These are phyloP conservation scores for Notothenia coriiceps DNA, from an alignment of 2,113 vertebrate genomes.

Conservation along the genomic window DNA sequence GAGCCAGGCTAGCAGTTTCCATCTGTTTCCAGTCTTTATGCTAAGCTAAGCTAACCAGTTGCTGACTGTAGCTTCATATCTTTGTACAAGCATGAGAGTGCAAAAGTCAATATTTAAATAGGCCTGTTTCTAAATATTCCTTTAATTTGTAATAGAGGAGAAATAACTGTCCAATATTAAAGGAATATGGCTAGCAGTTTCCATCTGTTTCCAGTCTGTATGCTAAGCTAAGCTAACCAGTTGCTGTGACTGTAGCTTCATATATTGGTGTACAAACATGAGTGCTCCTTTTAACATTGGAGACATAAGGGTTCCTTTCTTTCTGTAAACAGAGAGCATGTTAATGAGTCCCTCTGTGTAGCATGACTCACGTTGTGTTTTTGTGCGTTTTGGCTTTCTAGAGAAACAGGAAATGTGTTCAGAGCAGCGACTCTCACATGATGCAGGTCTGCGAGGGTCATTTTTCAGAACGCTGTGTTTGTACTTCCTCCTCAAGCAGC, in stretches of 20 bases:
- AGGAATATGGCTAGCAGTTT: too few species aligned
- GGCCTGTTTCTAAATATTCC: neutral
- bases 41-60: neutral
- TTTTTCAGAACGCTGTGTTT: slow-evolving; percentile 54
- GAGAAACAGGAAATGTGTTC: slow-evolving; percentile 40
- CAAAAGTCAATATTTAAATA: neutral
- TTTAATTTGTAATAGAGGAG: neutral
- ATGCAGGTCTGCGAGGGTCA: slow-evolving; percentile 36
- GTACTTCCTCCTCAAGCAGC: slow-evolving; percentile 69
- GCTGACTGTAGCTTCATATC: neutral
- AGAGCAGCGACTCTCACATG: slow-evolving; percentile 52
- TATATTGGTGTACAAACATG: too few species aligned
- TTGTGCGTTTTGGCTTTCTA: neutral
- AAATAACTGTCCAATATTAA: too few species aligned
- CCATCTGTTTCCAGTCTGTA: neutral
- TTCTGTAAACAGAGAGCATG: neutral
- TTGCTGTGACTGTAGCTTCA: too few species aligned
- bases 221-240: neutral
- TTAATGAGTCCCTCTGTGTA: neutral
- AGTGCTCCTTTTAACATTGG: too few species aligned
- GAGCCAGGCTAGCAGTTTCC: too few species aligned
- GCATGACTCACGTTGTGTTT: slow-evolving; percentile 14
- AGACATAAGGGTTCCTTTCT: too few species aligned
- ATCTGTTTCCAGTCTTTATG: neutral
- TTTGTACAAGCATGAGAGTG: too few species aligned